A percentile compares a stretch with the other conserved stretches of the same genome.
Conservation (phyloP, 2,113 vertebrate genomes). For the Recurvirostra avosetta region DNA sequence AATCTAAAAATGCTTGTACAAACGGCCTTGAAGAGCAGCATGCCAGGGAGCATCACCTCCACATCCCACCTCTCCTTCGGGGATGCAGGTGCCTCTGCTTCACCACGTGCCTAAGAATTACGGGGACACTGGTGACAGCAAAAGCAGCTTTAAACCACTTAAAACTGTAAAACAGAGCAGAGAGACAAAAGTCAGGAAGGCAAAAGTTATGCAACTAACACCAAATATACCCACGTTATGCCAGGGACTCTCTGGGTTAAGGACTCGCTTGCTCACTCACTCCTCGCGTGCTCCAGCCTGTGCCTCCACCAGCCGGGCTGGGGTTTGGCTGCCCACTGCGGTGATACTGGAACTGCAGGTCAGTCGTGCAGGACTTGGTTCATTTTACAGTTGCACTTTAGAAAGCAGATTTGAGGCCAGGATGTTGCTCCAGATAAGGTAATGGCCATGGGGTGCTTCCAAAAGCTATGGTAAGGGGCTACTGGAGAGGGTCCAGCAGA, state of each 20-base stretch:
- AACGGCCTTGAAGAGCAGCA: background rate
- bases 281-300: background rate
- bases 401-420: background rate
- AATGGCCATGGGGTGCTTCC: background rate
- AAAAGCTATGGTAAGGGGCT: background rate
- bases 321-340: background rate
- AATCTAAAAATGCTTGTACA: background rate
- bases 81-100: background rate
- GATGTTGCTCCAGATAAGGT: background rate
- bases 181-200: background rate
- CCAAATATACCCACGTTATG: background rate
- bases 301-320: background rate
- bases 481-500: no score
- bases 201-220: background rate
- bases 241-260: background rate
- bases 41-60: background rate
- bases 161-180: background rate
- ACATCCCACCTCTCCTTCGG: background rate
- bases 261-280: background rate
- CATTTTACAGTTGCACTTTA: background rate
- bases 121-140: background rate
- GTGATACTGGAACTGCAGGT: background rate
- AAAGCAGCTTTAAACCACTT: background rate
- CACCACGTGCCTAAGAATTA: background rate
- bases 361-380: background rate